Base-by-base conservation (phyloP, 1,140 invertebrate species). In the Drosophila chauvacae region DNA sequence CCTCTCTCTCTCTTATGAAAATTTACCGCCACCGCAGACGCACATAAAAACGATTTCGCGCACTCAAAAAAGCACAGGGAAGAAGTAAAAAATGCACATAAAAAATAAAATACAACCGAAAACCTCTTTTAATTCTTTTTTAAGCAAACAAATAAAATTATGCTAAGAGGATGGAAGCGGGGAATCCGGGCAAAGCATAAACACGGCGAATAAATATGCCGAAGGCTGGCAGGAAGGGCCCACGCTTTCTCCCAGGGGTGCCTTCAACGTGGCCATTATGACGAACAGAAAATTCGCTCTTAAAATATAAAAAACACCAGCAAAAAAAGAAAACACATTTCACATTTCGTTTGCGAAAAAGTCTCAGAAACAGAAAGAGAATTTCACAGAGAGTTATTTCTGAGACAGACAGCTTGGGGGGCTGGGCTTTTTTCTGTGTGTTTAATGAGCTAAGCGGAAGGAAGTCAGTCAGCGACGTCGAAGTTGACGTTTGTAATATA, bases 401-500 rank as follows among this genome's bases (percentile, higher is more conserved):
- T 80, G 75, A 75, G 70, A 74, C 78, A 75, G 60, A 55, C 65
- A 45, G 58, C 56, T 14, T 18, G 23, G 56, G 59, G 39, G 50
- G 44, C 42, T 6, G 59, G 44, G 72, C 44, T 35, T 73, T 56
- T 77, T 56, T 66, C 37, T 69, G 44, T 73, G 72, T 91, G 87
- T 91, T 91, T 91, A 91, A 91, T 91, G 87, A 91, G 87, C 87
- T 91, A 91, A 91, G 72, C 87, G 87, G 87, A 91, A 91, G 87
- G 81, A 88, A 88, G 81, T 84, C 84, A 84, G 80, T 76, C 85
- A 77, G 66, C 59, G 68, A 88, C 77, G 84, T 84, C 84, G 78
- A 86, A 87, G 73, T 66, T 75, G 61, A 72, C 81, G 76, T 66
- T 77, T 60, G 66, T 77, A 80, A 88, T 80, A 87, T 72, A 82